A percentile compares a stretch with the other conserved stretches of the same genome.
Evolutionary conservation across 2,888 invertebrate species (phyloP).

Genomic region (Steromphala cineraria): DNA sequence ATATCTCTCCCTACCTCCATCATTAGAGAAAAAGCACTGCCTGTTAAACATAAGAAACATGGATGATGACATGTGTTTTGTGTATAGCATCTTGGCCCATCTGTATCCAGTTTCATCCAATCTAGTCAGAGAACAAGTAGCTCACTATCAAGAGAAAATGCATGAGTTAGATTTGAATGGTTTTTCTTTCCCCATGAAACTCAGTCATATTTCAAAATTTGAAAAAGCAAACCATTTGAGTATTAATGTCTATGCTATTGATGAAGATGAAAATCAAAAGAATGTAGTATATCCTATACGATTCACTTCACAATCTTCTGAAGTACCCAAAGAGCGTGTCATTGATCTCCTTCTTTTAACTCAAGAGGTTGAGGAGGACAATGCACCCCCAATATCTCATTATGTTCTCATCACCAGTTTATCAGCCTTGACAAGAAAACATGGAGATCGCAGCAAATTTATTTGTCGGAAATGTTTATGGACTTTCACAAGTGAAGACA

Average conservation of each 20-base stretch:
- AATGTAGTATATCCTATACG: not conserved
- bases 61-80: not conserved
- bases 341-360: not conserved
- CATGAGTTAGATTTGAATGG: not conserved
- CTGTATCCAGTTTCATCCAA: not conserved
- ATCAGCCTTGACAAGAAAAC: not conserved
- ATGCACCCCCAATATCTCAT: not conserved
- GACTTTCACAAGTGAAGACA: not conserved
- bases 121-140: not conserved
- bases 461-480: not conserved
- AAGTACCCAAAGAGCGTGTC: not conserved
- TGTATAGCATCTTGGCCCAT: not conserved
- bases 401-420: not conserved
- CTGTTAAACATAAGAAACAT: constrained; percentile 2
- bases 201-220: not conserved
- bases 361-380: not conserved
- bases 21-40: not conserved
- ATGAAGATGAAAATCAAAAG: not conserved
- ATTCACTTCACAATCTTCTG: not conserved
- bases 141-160: not conserved
- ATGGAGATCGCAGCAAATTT: no score
- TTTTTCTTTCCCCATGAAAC: not conserved
- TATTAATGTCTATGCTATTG: not conserved
- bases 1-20: not conserved
- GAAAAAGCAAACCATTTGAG: not conserved